Evolutionary conservation across 2,888 invertebrate species (phyloP), one percentile per base, ranked within the genome.

Genomic region (Tuberolachnus salignus): DNA sequence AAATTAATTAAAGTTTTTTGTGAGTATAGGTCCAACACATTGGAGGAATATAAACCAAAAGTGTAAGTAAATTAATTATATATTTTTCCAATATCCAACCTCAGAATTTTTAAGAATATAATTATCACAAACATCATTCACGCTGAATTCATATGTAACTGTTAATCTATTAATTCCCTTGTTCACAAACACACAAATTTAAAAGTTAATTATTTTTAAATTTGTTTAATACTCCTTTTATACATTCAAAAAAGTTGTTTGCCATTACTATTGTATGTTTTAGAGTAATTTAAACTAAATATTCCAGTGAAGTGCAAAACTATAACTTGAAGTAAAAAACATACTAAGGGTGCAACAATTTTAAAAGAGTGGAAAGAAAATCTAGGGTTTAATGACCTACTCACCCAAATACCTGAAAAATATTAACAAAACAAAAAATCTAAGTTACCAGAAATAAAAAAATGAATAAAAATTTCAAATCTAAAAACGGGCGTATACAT

Each of bases 391-490:
- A 49, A 70, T 72, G 81, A 82, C 83, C 81, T 81, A 80, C 80
- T 80, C 80, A 80, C 80, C 74, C 74, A 81, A 80, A 80, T 80
- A 80, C 81, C 80, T 73, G 59, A 80, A 78, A 85, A 87, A 78
- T 78, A 78, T 86, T 85, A 82, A 87, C 87, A 86, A 86, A 80
- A 83, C 86, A 84, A 75, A 84, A 81, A 70, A 64, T 73, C 55
- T 86, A 86, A 86, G 86, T 87, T 88, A 87, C 87, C 87, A 88
- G 87, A 87, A 87, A 87, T 87, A 83, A 84, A 83, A 83, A 34
- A 83, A 85, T 86, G 85, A 86, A 78, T 42, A 64, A 80, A 80
- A 70, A 57, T 66, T n/a, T 71, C 69, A 80, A 73, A 71, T 61
- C 74, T 81, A 80, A 73, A 44, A 51, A 67, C 42, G 59, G 23